These are phyloP conservation scores for Andinoacara biseriatus DNA, from an alignment of 2,113 vertebrate genomes.

Conservation along the genomic window DNA sequence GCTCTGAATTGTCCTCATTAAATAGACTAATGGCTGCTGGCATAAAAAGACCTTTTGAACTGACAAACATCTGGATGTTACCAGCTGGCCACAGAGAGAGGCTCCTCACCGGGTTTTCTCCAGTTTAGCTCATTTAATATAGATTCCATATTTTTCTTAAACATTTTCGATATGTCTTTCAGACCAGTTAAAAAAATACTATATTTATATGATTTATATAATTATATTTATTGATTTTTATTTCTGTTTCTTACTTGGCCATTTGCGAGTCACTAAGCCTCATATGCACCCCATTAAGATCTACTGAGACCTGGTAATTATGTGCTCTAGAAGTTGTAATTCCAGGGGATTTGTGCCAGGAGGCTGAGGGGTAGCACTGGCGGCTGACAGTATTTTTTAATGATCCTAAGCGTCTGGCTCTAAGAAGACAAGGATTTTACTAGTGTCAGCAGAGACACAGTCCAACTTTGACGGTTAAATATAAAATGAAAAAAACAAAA, in stretches of 20 bases:
- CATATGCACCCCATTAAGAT: too few species aligned
- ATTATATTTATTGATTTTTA: too few species aligned
- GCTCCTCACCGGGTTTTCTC: conserved; percentile 6
- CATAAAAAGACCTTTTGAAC: conserved; percentile 54
- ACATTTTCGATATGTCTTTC: neutral
- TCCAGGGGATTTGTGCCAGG: too few species aligned
- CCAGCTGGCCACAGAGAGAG: conserved; percentile 41
- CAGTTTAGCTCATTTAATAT: conserved; percentile 16
- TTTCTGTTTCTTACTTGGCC: too few species aligned
- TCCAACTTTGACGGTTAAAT: neutral
- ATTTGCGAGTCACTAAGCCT: too few species aligned
- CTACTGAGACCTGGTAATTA: too few species aligned
- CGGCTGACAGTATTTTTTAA: neutral
- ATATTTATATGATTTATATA: too few species aligned
- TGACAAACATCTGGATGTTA: conserved; percentile 62
- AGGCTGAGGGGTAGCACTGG: too few species aligned
- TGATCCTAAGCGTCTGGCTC: neutral
- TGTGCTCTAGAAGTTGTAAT: too few species aligned
- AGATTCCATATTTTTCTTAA: conserved; percentile 6
- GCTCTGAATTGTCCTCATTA: conserved; percentile 66
- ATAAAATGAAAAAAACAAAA: neutral
- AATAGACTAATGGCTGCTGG: conserved; percentile 57
- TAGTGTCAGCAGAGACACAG: neutral
- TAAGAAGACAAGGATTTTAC: neutral
- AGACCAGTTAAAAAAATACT: neutral